These are phyloP conservation scores for Corticium candelabrum DNA, from an alignment of 37 sponge, comb jelly and placozoan genomes.

Conservation along the genomic window DNA sequence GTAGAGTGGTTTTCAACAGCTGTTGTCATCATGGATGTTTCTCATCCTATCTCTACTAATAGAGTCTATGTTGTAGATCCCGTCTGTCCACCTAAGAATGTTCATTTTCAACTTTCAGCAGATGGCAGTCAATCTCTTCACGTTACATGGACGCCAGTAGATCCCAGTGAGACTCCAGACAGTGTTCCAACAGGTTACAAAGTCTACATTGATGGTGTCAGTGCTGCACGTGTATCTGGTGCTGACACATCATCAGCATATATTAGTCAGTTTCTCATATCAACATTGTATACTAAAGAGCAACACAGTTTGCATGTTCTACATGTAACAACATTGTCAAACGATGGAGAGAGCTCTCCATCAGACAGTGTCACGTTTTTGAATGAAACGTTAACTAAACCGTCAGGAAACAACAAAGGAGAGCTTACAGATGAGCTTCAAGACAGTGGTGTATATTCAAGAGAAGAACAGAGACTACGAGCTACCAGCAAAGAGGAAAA, in stretches of 20 bases:
- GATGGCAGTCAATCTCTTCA: not conserved
- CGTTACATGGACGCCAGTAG: not conserved
- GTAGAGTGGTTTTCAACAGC: too few relatives aligned
- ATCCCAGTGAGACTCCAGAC: not conserved
- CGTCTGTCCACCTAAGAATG: not conserved
- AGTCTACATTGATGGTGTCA: not conserved
- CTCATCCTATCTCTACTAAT: too few relatives aligned
- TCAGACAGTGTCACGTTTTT: not conserved
- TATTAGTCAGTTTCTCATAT: not conserved
- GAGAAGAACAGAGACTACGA: too few relatives aligned
- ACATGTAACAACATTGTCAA: not conserved
- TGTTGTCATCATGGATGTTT: too few relatives aligned
- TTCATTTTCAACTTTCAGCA: not conserved
- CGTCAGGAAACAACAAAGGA: not conserved
- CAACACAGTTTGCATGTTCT: not conserved
- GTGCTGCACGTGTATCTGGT: not conserved
- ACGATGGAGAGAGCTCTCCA: not conserved
- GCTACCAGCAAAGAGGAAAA: too few relatives aligned
- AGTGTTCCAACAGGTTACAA: not conserved
- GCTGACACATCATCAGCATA: not conserved
- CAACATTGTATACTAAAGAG: not conserved
- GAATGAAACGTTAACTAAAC: not conserved
- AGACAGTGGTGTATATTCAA: too few relatives aligned
- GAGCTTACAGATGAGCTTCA: constrained; percentile 1
- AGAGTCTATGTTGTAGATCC: not conserved